phyloP scores from a whole-genome alignment of 2,797 vertebrate genomes.

The Sarcoramphus papa region DNA sequence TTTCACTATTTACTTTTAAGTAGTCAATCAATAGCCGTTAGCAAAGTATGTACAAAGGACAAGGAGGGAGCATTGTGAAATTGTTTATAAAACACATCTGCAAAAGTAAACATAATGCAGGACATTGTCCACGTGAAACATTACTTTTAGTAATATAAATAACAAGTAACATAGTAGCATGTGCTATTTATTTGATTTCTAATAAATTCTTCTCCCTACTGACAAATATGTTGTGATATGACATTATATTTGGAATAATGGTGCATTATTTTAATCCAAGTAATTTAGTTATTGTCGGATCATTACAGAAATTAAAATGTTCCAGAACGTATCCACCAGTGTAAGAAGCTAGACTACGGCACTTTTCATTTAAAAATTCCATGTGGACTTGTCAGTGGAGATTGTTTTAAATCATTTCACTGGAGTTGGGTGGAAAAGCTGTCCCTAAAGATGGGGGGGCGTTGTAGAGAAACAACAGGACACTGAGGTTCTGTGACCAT shows the following conservation, averaged over 20 bases:
- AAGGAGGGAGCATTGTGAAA: constrained; percentile 50
- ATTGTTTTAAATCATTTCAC: background rate
- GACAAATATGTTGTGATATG: background rate
- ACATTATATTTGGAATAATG: background rate
- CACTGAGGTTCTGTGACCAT: background rate
- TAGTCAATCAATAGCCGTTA: constrained; percentile 37
- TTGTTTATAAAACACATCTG: constrained; percentile 41
- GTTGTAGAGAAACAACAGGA: background rate
- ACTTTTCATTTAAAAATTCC: background rate
- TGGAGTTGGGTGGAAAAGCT: background rate
- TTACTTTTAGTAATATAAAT: constrained; percentile 27
- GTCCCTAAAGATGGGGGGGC: background rate
- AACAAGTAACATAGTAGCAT: background rate
- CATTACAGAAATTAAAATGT: background rate
- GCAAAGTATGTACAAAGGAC: constrained; percentile 60
- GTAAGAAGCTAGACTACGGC: background rate
- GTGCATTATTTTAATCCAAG: background rate
- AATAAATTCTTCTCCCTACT: background rate
- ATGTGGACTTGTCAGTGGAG: background rate
- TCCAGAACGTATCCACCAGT: background rate
- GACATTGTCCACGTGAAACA: constrained; percentile 25
- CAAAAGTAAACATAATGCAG: constrained; percentile 33
- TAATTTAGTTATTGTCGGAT: background rate
- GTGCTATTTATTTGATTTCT: constrained; percentile 43
- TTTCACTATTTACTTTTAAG: constrained; percentile 59